These are phyloP conservation scores for Yponomeuta malinellus DNA, from an alignment of 2,888 invertebrate species.

Conservation along the genomic window DNA sequence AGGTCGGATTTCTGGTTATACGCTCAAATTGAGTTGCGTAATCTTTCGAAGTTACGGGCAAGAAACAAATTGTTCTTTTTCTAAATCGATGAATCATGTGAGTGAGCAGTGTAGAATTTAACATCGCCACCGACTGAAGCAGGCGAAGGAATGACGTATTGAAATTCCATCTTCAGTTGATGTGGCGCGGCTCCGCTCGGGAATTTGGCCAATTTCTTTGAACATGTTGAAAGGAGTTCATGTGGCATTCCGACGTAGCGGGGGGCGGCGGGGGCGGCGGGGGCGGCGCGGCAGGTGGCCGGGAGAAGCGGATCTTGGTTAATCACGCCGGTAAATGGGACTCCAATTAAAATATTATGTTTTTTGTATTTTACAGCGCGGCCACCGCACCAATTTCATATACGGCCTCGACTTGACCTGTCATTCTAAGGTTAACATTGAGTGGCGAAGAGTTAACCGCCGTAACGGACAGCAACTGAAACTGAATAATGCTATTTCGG, in stretches of 20 bases:
- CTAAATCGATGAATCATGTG: background rate
- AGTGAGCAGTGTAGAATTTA: no score
- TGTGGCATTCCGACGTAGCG: constrained; percentile 16
- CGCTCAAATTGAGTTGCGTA: constrained; percentile 9
- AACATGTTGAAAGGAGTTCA: constrained; percentile 15
- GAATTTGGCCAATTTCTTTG: constrained; percentile 22
- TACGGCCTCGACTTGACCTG: background rate
- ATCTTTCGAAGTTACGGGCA: background rate
- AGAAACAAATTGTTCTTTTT: constrained; percentile 3
- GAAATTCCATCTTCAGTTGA: constrained; percentile 12
- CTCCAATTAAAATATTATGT: constrained; percentile 49
- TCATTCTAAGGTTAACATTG: background rate
- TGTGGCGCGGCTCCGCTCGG: background rate
- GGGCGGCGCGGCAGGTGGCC: constrained; percentile 16
- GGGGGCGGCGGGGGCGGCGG: constrained; percentile 1
- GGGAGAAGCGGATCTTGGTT: constrained; percentile 43
- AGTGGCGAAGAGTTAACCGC: no score
- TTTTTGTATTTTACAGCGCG: constrained; percentile 41
- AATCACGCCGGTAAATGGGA: constrained; percentile 49
- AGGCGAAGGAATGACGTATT: constrained; percentile 9
- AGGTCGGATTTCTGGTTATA: constrained; percentile 10
- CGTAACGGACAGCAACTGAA: no score
- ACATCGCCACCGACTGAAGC: background rate
- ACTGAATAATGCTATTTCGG: no score
- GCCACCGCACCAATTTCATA: constrained; percentile 26